These are phyloP conservation scores for Scaptomyza parva DNA, from an alignment of 2,888 invertebrate species.

Conservation along the genomic window DNA sequence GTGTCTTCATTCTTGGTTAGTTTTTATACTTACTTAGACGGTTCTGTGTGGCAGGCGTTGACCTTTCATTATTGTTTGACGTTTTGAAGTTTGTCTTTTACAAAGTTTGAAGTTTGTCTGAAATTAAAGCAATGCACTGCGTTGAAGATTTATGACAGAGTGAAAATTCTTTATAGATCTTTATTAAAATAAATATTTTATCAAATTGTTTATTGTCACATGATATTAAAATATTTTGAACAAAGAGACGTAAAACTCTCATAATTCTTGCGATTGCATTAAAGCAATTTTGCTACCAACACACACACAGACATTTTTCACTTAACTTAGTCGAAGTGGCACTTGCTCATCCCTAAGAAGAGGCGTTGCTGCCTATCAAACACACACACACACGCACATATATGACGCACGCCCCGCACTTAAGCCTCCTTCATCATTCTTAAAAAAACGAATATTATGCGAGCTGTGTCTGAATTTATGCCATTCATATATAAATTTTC, in stretches of 20 bases:
- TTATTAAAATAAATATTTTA: too few relatives aligned
- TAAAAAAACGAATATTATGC: constrained; percentile 60
- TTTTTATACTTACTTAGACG: constrained; percentile 36
- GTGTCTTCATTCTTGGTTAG: constrained; percentile 36
- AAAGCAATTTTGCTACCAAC: constrained; percentile 43
- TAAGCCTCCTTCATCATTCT: constrained; percentile 42
- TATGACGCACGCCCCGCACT: background rate
- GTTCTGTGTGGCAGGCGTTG: constrained; percentile 47
- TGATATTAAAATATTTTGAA: constrained; percentile 5
- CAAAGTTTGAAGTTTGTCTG: constrained; percentile 42
- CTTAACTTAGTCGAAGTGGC: constrained; percentile 44
- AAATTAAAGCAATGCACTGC: constrained; percentile 27
- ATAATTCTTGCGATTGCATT: constrained; percentile 27
- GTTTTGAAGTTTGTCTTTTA: constrained; percentile 41
- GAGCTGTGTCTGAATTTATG: constrained; percentile 60
- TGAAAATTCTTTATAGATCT: too few relatives aligned
- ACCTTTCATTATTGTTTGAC: constrained; percentile 66
- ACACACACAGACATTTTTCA: constrained; percentile 44
- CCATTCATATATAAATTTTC: constrained; percentile 11
- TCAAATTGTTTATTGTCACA: too few relatives aligned
- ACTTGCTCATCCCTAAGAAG: constrained; percentile 1
- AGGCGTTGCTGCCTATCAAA: background rate
- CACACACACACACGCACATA: background rate
- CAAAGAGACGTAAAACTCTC: background rate
- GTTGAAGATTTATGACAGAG: constrained; percentile 16